phyloP scores from a whole-genome alignment of 2,797 vertebrate genomes.

The Nyctibius grandis region DNA sequence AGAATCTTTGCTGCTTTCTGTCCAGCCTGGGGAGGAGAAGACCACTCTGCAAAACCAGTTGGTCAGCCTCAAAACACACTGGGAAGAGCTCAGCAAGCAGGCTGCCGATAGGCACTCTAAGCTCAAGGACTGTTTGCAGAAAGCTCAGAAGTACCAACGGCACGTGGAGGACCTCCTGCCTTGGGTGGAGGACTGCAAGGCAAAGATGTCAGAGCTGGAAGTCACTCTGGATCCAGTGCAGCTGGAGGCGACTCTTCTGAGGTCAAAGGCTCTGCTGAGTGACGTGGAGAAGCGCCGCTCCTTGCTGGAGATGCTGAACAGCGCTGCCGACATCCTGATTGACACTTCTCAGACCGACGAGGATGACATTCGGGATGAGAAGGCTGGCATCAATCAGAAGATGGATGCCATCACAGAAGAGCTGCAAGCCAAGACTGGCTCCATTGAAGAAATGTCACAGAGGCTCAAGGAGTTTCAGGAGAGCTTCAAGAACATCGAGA shows the following conservation, averaged over 20 bases:
- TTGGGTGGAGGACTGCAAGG: slow-evolving; percentile 86
- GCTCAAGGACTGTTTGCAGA: slow-evolving; percentile 85
- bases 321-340: slow-evolving; percentile 88
- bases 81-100: slow-evolving; percentile 86
- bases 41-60: slow-evolving; percentile 84
- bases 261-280: slow-evolving; percentile 80
- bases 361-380: slow-evolving; percentile 91
- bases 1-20: slow-evolving; percentile 83
- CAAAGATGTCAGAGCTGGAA: slow-evolving; percentile 77
- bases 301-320: slow-evolving; percentile 87
- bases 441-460: slow-evolving; percentile 90
- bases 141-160: slow-evolving; percentile 88
- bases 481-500: slow-evolving; percentile 88
- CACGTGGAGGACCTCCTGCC: slow-evolving; percentile 84
- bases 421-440: slow-evolving; percentile 82
- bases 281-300: slow-evolving; percentile 90
- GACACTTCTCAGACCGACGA: slow-evolving; percentile 89
- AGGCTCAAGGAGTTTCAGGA: slow-evolving; percentile 95
- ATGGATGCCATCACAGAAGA: slow-evolving; percentile 86
- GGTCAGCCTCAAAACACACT: slow-evolving; percentile 82
- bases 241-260: slow-evolving; percentile 85
- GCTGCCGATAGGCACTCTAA: slow-evolving; percentile 77
- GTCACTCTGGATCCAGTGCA: slow-evolving; percentile 82
- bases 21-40: slow-evolving; percentile 87
- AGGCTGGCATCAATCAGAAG: slow-evolving; percentile 87